These are phyloP conservation scores for Agonopterix arenella DNA, from an alignment of 2,888 invertebrate genomes.

Conservation along the genomic window DNA sequence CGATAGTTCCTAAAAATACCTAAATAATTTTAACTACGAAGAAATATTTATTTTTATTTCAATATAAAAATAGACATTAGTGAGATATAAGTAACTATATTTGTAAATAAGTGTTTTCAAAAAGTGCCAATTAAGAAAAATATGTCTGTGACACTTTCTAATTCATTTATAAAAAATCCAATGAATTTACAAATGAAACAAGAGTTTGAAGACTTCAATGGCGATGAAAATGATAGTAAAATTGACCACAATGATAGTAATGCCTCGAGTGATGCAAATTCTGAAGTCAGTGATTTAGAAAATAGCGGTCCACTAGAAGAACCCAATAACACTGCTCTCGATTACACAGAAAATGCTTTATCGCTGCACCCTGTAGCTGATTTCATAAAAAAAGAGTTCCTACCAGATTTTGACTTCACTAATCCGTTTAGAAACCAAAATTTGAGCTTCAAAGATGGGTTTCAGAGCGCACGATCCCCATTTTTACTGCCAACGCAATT, in stretches of 20 bases:
- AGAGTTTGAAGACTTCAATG: conserved; percentile 57
- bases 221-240: conserved; percentile 43
- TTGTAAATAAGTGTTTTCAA: conserved; percentile 29
- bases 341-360: conserved; percentile 59
- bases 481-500: conserved; percentile 86
- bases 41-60: conserved; percentile 66
- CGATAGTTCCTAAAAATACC: conserved; percentile 78
- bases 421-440: conserved; percentile 65
- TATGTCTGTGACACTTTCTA: conserved; percentile 66
- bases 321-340: conserved; percentile 41
- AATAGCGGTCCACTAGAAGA: conserved; percentile 53
- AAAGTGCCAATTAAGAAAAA: conserved; percentile 39
- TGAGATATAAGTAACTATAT: conserved; percentile 34
- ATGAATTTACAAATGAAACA: conserved; percentile 66
- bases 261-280: conserved; percentile 59
- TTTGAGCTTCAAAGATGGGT: conserved; percentile 56
- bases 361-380: conserved; percentile 63
- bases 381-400: conserved; percentile 70
- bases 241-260: conserved; percentile 53
- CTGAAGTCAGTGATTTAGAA: conserved; percentile 63
- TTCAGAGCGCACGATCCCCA: conserved; percentile 54
- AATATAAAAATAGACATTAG: conserved; percentile 46
- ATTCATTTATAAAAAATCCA: conserved; percentile 56
- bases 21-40: conserved; percentile 64
- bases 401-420: conserved; percentile 61